Evolutionary conservation across 92 coral and sea anemone genomes (phyloP).

Genomic region (Plumapathes pennacea): DNA sequence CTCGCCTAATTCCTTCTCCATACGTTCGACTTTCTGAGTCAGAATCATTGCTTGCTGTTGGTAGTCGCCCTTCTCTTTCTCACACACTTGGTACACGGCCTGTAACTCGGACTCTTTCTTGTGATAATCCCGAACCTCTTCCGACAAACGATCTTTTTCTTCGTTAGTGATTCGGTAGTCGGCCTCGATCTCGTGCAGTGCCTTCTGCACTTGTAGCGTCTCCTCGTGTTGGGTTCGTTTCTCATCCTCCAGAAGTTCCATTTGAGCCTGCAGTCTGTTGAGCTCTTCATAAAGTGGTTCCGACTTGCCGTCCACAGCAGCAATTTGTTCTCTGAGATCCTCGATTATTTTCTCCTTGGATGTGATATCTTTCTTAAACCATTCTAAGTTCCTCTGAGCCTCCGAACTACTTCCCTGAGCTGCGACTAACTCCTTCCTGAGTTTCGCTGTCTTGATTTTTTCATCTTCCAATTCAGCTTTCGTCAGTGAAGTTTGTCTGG

Average conservation of each 20-base stretch:
- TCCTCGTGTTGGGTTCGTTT: slow-evolving; percentile 80
- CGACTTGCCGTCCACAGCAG: slow-evolving; percentile 84
- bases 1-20: slow-evolving; percentile 72
- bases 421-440: slow-evolving; percentile 64
- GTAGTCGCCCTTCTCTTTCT: slow-evolving; percentile 74
- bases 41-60: slow-evolving; percentile 77
- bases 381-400: slow-evolving; percentile 67
- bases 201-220: slow-evolving; percentile 71
- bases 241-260: slow-evolving; percentile 89
- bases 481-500: slow-evolving; percentile 64
- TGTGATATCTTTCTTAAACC: slow-evolving; percentile 79
- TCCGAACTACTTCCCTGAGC: slow-evolving; percentile 71
- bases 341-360: slow-evolving; percentile 77
- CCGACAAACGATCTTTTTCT: slow-evolving; percentile 75
- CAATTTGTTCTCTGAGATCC: slow-evolving; percentile 78
- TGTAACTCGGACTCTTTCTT: slow-evolving; percentile 87
- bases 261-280: slow-evolving; percentile 83
- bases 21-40: slow-evolving; percentile 65
- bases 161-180: slow-evolving; percentile 75
- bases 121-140: slow-evolving; percentile 79
- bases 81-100: slow-evolving; percentile 78
- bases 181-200: slow-evolving; percentile 72
- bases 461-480: slow-evolving; percentile 86
- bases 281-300: slow-evolving; percentile 90
- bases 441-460: slow-evolving; percentile 67